Conservation (phyloP, 37 sponge, comb jelly and placozoan genomes). For the Spongia lamella region DNA sequence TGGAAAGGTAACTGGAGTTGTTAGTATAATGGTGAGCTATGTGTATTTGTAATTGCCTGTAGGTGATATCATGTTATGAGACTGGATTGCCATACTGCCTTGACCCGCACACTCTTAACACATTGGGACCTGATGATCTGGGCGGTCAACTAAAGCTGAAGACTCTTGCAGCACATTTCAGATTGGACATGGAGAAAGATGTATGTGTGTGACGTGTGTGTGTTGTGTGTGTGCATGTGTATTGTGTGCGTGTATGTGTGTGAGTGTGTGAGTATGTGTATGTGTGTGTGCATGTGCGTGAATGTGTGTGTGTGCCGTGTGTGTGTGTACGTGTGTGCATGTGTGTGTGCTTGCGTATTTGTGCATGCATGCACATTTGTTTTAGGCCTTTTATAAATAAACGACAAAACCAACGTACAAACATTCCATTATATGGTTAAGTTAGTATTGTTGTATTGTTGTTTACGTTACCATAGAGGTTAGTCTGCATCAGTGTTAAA, state of each 20-base stretch:
- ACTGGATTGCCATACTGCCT: slow-evolving; percentile 77
- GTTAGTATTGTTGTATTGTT: neutral
- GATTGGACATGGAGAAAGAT: slow-evolving; percentile 70
- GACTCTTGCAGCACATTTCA: slow-evolving; percentile 81
- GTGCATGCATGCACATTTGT: neutral
- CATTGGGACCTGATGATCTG: slow-evolving; percentile 74
- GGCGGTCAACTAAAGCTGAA: slow-evolving; percentile 52
- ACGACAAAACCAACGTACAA: neutral
- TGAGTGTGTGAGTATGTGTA: no score
- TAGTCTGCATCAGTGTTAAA: slow-evolving; percentile 68
- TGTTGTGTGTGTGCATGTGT: neutral
- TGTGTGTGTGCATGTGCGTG: neutral
- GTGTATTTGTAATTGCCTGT: neutral
- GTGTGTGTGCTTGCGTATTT: neutral
- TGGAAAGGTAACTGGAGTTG: slow-evolving; percentile 57
- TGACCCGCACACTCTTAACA: slow-evolving; percentile 78
- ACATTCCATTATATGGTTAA: no score
- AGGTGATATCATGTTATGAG: slow-evolving; percentile 81
- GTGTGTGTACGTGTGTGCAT: neutral
- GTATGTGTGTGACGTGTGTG: slow-evolving; percentile 22
- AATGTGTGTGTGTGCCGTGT: slow-evolving; percentile 2
- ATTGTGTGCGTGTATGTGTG: neutral
- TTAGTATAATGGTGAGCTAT: neutral
- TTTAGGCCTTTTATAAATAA: neutral
- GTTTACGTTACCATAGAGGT: slow-evolving; percentile 26